These are phyloP conservation scores for Saguinus midas DNA, from an alignment of 2,113 vertebrate genomes.

Conservation along the genomic window DNA sequence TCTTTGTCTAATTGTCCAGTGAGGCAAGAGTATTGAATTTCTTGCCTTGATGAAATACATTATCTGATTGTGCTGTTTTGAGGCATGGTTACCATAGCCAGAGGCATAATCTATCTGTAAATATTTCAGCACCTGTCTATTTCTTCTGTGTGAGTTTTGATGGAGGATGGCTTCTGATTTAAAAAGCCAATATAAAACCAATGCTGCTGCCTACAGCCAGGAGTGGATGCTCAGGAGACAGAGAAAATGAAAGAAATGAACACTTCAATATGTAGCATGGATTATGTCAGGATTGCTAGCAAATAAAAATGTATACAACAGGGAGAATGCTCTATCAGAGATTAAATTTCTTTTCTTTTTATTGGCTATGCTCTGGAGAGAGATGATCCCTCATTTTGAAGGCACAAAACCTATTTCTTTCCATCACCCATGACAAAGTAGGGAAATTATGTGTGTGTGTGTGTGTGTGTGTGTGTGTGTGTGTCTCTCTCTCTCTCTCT, in stretches of 20 bases:
- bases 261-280: constrained; percentile 58
- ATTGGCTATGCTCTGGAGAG: not conserved
- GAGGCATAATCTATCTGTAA: not conserved
- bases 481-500: not conserved
- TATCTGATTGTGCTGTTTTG: not conserved
- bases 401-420: not conserved
- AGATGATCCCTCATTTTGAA: constrained; percentile 11
- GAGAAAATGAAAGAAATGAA: constrained; percentile 59
- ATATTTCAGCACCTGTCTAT: not conserved
- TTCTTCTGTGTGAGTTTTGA: constrained; percentile 35
- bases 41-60: not conserved
- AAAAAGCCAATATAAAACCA: constrained; percentile 25
- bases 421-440: not conserved
- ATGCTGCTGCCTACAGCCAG: not conserved
- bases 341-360: constrained; percentile 47
- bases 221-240: constrained; percentile 20
- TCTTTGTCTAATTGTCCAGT: not conserved
- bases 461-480: not conserved
- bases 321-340: constrained; percentile 6
- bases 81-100: not conserved
- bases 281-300: constrained; percentile 58
- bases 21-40: not conserved
- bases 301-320: constrained; percentile 61
- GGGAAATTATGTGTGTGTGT: not conserved
- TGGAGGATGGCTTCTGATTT: not conserved